phyloP scores from a whole-genome alignment of 2,888 invertebrate species.

The Amphimallon solstitiale region DNA sequence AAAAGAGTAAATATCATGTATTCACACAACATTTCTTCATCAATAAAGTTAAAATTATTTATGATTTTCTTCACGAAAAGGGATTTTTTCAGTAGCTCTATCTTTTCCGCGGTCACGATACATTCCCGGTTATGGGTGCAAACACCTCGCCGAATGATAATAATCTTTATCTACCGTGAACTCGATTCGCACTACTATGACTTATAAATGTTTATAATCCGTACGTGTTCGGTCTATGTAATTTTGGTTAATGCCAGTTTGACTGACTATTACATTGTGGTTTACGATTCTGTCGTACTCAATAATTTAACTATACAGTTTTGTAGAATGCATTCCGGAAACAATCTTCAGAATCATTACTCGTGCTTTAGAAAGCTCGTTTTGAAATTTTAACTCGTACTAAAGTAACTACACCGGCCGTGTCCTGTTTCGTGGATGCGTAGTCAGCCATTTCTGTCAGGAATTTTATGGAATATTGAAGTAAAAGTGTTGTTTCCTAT shows the following conservation, averaged over 20 bases:
- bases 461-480: conserved; percentile 8
- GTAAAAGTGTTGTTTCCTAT: conserved; percentile 16
- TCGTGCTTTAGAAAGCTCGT: conserved; percentile 28
- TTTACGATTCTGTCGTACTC: conserved; percentile 27
- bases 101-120: background rate
- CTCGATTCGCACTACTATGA: conserved; percentile 15
- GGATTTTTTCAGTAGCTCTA: background rate
- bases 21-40: too few relatives aligned
- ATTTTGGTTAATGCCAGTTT: conserved; percentile 33
- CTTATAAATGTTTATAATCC: conserved; percentile 29
- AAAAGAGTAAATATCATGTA: too few relatives aligned
- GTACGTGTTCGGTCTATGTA: conserved; percentile 28
- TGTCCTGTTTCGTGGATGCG: conserved; percentile 7
- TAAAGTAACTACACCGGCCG: conserved; percentile 24
- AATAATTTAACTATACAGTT: conserved; percentile 34
- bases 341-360: conserved; percentile 21
- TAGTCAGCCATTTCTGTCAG: conserved; percentile 15
- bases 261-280: conserved; percentile 29
- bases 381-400: conserved; percentile 27
- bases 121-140: conserved; percentile 7
- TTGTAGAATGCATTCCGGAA: conserved; percentile 23
- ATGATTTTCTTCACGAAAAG: conserved; percentile 16
- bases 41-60: background rate
- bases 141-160: conserved; percentile 12
- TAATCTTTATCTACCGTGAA: conserved; percentile 20